Base-by-base conservation (phyloP, 2,113 vertebrate genomes). In the Oxygymnocypris stewartii region DNA sequence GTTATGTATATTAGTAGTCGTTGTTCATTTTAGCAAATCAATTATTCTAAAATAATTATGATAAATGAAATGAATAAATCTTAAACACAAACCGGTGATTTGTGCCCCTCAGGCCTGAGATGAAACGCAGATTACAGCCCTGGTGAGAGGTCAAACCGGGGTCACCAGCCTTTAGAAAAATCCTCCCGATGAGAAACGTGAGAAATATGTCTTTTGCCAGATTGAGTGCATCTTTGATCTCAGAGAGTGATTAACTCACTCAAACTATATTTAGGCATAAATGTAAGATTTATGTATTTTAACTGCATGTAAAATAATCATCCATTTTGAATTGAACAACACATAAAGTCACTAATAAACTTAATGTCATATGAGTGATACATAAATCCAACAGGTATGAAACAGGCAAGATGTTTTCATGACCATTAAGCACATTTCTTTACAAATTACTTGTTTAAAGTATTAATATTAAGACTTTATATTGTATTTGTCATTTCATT, bases 111-210 rank as follows among this genome's bases (percentile, higher is more conserved):
- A 54, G 42, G 25, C 6, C 69, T 25, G 20, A 74, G 65, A 82
- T 75, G 14, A 76, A 87, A 18, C 67, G 18, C 13, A 83, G 85
- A 76, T 86, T 63, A 86, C 40, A 82, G 47, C 9, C 14, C 20
- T 13, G 77, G 42, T 11, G 12, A 69, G 20, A 69, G 80, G 86
- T 87, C 86, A 87, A 59, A 57, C 23, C 13, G 16, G 51, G 80
- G 86, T 78, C 80, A 75, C 16, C 2, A 25, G 71, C 51, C 71
- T 28, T 44, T 1, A 5, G 73, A 54, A 11, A 35, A 35, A 84
- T 74, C 51, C 28, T 35, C 28, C 65, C 37, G 49, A 59, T 76
- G 67, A 88, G 59, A 82, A 42, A 35, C 59, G 79, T 59, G 13
- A 25, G 59, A 79, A 40, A 49, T 13, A 13, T 4, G 47, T 13